Conservation (phyloP, 2,113 vertebrate species). For the Cyprinodon variegatus region DNA sequence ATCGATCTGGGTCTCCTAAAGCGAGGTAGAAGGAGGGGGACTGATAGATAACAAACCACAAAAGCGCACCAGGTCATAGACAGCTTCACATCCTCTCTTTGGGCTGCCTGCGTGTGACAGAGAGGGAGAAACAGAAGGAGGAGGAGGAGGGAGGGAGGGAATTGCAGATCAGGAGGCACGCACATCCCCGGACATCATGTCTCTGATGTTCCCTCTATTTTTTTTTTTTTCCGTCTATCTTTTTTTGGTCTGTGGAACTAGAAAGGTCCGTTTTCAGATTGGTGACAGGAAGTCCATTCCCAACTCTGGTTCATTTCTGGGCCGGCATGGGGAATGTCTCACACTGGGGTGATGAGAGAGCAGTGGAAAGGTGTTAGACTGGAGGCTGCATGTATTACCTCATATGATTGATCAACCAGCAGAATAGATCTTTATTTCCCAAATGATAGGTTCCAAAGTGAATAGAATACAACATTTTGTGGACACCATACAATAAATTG, state of each 20-base stretch:
- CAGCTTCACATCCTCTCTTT: conserved; percentile 30
- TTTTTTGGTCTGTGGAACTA: conserved; percentile 33
- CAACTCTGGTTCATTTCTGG: conserved; percentile 60
- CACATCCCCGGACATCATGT: conserved; percentile 42
- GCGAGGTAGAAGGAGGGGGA: conserved; percentile 26
- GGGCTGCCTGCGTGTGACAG: conserved; percentile 26
- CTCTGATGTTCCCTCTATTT: conserved; percentile 28
- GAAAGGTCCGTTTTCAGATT: conserved; percentile 24
- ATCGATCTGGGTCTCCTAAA: conserved; percentile 47
- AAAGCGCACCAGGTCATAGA: conserved; percentile 26
- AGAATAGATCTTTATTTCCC: not conserved
- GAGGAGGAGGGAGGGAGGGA: conserved; percentile 13
- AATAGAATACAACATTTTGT: not conserved
- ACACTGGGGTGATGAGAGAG: conserved; percentile 45
- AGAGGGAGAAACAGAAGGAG: not conserved
- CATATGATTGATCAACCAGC: conserved; percentile 23
- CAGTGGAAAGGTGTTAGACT: conserved; percentile 46
- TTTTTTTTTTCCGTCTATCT: conserved; percentile 29
- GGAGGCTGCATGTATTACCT: conserved; percentile 48
- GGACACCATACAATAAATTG: too few relatives aligned
- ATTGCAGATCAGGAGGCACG: conserved; percentile 37
- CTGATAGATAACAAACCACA: conserved; percentile 37
- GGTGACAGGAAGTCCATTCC: conserved; percentile 46
- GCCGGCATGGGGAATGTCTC: conserved; percentile 77
- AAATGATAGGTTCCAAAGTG: not conserved